Evolutionary conservation across 2,797 vertebrate species (phyloP), one percentile per base, ranked within the genome.

Genomic region (Ciconia nigra): DNA sequence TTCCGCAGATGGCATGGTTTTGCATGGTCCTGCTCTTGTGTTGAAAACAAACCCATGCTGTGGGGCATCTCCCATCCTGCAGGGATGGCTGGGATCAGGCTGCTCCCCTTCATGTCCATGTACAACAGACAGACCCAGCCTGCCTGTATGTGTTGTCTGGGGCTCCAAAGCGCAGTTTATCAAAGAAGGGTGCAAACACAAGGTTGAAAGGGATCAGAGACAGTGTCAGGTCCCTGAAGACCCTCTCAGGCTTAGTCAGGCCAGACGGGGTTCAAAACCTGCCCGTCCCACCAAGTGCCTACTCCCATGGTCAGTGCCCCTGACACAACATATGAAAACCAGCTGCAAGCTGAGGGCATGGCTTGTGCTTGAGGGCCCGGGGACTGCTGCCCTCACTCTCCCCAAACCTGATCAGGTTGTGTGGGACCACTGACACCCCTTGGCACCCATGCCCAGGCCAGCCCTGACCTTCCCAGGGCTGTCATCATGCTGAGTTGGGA

Each of bases 21-120:
- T 57, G 71, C 39, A 13, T n/a, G 51, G 7, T 83, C 19, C 44
- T 47, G 52, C 47, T 73, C 33, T 66, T 62, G 39, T 1, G 1
- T 4, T 67, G 71, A 26, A 72, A 85, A 37, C 12, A 80, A 49
- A 5, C 12, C 37, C 70, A 26, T 0, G 0, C 26, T 41, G 35
- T 46, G 59, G 58, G 41, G 14, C 37, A 44, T 44, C 20, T 87
- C 42, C 62, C 52, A 16, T 19, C 26, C 47, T 44, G 22, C 26
- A 21, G 35, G 58, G 31, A 14, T 8, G 4, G 17, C 25, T 72
- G 80, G 35, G 41, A 15, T 52, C 29, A 44, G 29, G 28, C 79
- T 77, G 79, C 15, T 33, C 31, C 26, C 58, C 13, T 37, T 66
- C 0, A 0, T 52, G 54, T 33, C 54, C 13, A 3, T 3, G 4